Base-by-base conservation (phyloP, 2,113 vertebrate genomes). In the Scytalopus superciliaris region DNA sequence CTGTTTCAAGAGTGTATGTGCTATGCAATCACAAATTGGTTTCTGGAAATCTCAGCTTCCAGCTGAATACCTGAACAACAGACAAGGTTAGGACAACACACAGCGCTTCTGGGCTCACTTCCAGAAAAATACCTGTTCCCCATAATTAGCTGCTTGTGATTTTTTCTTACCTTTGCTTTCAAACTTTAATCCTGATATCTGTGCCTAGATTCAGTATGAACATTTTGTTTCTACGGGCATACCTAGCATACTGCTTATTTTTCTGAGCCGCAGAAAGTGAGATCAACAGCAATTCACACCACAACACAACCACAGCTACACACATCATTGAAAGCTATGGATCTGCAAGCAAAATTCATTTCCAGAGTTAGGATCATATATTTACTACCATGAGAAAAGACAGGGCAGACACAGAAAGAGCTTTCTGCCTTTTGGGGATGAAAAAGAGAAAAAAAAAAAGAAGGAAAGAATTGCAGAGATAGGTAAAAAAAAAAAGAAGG, bases 271-370 rank as follows among this genome's bases (percentile, higher is more conserved):
- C 62, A 72, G 80, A 1, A 55, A 92, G 73, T 59, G 40, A 92
- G 69, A 93, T 90, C 73, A 84, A 89, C 86, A 87, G 69, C 86
- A 95, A 87, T 90, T 96, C 88, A 90, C 64, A 49, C 84, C 70
- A 28, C 52, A 63, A 56, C 60, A 81, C 12, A 33, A 76, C 37
- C 57, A 57, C 49, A 75, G 86, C 90, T 68, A 81, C 67, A 74
- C 60, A 15, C 40, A 59, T 68, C 93, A 84, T 60, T 62, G 95
- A 84, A 86, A 92, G 49, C 86, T 56, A 89, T 8, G 60, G 68
- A 92, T 86, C 83, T 93, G 76, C 64, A 95, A 94, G 53, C 68
- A 96, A 94, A 95, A 95, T 84, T 87, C 9, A 94, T 69, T 93
- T 94, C 87, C 84, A 74, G 84, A 79, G 31, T 55, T 64, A 90